Evolutionary conservation across 2,888 invertebrate genomes (phyloP).

Genomic region (Eumacrocentrus americanus): DNA sequence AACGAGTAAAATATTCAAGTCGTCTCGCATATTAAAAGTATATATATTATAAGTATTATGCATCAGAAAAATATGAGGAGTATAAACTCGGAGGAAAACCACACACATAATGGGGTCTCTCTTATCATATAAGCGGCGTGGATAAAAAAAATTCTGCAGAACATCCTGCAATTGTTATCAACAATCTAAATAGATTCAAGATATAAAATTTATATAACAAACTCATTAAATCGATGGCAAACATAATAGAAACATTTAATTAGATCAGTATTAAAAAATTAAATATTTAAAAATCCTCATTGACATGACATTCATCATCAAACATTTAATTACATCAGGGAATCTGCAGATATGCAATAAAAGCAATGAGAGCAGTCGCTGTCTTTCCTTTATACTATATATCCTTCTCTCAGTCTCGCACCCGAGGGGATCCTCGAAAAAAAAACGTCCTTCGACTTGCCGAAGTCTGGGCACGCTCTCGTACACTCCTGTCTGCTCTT

Average conservation of each 20-base stretch:
- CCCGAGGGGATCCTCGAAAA: slow-evolving; percentile 17
- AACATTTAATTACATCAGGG: not conserved
- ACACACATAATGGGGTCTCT: too few relatives aligned
- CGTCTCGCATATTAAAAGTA: not conserved
- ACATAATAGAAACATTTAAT: not conserved
- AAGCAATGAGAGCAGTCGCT: slow-evolving; percentile 14
- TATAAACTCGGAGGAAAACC: not conserved
- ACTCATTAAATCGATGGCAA: not conserved
- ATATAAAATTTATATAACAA: not conserved
- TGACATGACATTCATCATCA: not conserved
- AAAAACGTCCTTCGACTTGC: slow-evolving; percentile 24
- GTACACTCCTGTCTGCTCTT: slow-evolving; percentile 21
- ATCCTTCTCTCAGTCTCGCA: not conserved
- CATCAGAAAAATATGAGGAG: too few relatives aligned
- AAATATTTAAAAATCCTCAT: not conserved
- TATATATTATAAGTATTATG: too few relatives aligned
- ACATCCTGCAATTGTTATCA: not conserved
- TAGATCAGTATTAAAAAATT: not conserved
- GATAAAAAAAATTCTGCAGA: not conserved
- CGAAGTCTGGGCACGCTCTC: slow-evolving; percentile 22
- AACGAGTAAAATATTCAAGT: not conserved
- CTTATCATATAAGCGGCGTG: not conserved
- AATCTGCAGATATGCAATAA: not conserved
- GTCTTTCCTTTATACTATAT: not conserved
- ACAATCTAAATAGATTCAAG: too few relatives aligned